Evolutionary conservation across 2,113 vertebrate species (phyloP), one percentile per base, ranked within the genome.

Genomic region (Bufo gargarizans): DNA sequence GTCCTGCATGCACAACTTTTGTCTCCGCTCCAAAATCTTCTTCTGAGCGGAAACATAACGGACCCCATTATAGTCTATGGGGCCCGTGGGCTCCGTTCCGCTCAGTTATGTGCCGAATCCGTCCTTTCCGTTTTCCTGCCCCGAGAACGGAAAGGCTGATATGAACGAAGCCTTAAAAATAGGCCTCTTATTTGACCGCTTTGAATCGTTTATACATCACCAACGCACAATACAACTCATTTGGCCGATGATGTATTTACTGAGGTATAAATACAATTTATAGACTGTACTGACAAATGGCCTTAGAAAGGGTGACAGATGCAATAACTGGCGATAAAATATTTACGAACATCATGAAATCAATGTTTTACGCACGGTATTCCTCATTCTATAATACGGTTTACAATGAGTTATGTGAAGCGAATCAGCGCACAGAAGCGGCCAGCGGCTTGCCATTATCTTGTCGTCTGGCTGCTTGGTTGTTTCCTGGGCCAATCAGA

Each of bases 331-430:
- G 77, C 43, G n/a, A 79, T 79, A 58, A 58, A 79, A 58, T 58
- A 79, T 79, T 58, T 79, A 67, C 50, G 61, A 20, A 53, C 16
- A 13, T 22, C 7, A 83, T 69, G 19, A 82, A 67, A 82, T 47
- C n/a, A 69, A 69, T 47, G 67, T 53, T 53, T 69, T 50, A 20
- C 61, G 22, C n/a, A 43, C 59, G 14, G 10, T 16, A 19, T 20
- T 65, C 14, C 47, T 69, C n/a, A 50, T 6, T 10, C 65, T 63
- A 49, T 82, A 67, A 50, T 47, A 65, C 10, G 33, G 17, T 67
- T 65, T n/a, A 47, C 12, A 43, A 22, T 22, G 33, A 33, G 33
- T 79, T 79, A n/a, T 56, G n/a, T 56, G 1, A 56, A 12, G 10
- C n/a, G 14, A 56, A 22, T 56, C n/a, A 33, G 6, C 58, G 50